Conservation (phyloP, 2,888 invertebrate species). For the Erannis defoliaria region DNA sequence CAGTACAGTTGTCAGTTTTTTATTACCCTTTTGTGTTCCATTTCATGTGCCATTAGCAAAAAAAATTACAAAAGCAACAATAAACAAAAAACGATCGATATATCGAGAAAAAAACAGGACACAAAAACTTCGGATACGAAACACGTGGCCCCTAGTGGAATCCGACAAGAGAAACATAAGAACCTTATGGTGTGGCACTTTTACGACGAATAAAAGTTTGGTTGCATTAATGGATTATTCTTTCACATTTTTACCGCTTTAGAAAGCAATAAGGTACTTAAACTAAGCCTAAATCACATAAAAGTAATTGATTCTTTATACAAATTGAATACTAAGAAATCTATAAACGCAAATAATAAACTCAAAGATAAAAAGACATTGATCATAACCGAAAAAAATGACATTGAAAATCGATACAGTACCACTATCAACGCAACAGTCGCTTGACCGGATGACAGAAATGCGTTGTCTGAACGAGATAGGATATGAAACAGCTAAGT, state of each 20-base stretch:
- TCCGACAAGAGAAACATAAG: constrained; percentile 42
- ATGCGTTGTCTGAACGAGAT: constrained; percentile 67
- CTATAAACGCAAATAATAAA: constrained; percentile 3
- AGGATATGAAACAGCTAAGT: constrained; percentile 44
- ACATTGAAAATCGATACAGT: constrained; percentile 70
- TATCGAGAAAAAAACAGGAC: constrained; percentile 46
- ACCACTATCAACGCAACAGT: constrained; percentile 63
- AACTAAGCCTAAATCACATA: constrained; percentile 2
- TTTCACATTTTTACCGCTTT: constrained; percentile 22
- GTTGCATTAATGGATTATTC: constrained; percentile 21
- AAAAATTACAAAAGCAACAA: constrained; percentile 54
- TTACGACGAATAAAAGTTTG: constrained; percentile 25
- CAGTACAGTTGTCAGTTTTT: constrained; percentile 43
- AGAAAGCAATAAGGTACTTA: constrained; percentile 6
- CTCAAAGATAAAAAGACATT: constrained; percentile 15
- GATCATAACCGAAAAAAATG: constrained; percentile 43
- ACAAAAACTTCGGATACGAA: constrained; percentile 55
- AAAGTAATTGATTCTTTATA: constrained; percentile 2
- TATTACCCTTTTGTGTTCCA: constrained; percentile 55
- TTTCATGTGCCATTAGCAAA: constrained; percentile 57
- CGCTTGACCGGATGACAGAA: constrained; percentile 76
- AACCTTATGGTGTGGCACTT: constrained; percentile 37
- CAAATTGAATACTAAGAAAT: constrained; percentile 12
- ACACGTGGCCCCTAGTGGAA: constrained; percentile 64
- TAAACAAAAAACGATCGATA: constrained; percentile 56